These are phyloP conservation scores for Metridium senile DNA, from an alignment of 92 coral and sea anemone species.

Conservation along the genomic window DNA sequence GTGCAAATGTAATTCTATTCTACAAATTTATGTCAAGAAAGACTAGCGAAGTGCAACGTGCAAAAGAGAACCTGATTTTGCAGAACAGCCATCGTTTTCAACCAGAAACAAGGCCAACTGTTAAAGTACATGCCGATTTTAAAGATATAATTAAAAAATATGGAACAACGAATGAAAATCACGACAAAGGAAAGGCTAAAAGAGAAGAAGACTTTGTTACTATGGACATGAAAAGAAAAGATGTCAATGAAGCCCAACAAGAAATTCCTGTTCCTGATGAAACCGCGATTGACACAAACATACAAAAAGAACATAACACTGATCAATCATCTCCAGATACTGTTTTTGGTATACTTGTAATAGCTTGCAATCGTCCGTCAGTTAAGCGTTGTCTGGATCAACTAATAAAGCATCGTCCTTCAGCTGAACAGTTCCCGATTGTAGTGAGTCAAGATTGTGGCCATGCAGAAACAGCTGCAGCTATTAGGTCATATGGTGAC, in stretches of 20 bases:
- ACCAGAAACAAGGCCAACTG: too few relatives aligned
- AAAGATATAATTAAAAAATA: neutral
- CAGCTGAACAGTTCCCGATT: conserved; percentile 81
- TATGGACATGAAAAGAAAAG: neutral
- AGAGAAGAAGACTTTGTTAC: conserved; percentile 12
- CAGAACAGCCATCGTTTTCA: conserved; percentile 7
- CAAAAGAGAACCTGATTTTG: conserved; percentile 4
- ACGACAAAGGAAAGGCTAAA: neutral
- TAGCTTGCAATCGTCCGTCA: conserved; percentile 92
- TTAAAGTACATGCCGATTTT: conserved; percentile 8
- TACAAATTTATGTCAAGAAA: conserved; percentile 58
- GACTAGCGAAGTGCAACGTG: neutral
- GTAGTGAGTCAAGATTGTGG: conserved; percentile 98
- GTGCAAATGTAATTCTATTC: conserved; percentile 69
- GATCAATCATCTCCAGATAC: conserved; percentile 1
- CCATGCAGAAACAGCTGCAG: conserved; percentile 70
- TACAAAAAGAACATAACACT: neutral
- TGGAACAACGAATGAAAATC: neutral
- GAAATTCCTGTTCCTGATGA: neutral
- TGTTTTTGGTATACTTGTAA: conserved; percentile 72
- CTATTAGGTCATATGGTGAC: conserved; percentile 68
- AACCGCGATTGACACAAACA: neutral
- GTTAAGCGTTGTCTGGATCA: conserved; percentile 83
- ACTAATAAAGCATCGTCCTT: conserved; percentile 79
- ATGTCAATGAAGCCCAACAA: neutral